Base-by-base conservation (phyloP, 2,888 invertebrate species). In the Ashinkailepas kermadecensis region DNA sequence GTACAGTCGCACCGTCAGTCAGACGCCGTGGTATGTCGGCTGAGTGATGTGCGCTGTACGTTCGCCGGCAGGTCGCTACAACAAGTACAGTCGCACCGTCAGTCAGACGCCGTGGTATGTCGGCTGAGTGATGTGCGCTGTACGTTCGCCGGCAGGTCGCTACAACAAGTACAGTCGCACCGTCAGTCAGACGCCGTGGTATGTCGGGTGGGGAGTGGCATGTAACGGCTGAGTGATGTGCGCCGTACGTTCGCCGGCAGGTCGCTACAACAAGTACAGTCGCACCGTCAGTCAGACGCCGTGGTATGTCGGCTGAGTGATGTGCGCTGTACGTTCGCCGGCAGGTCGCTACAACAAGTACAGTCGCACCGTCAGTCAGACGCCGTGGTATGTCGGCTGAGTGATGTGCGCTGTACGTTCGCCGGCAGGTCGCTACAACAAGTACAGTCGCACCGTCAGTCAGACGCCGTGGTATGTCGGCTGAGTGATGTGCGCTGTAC, bases 101-200 rank as follows among this genome's bases (percentile, higher is more conserved):
- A 94, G 96, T 81, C 99, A 99, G 89, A 96, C 97, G 0, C 98
- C 98, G 39, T 39, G 39, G 39, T 4, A 39, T 4, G 39, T 39
- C 39, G 39, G 39, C 39, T 39, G 39, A 39, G 39, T 39, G 39
- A 4, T n/a, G n/a, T 39, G 39, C 59, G 59, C 12, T 7, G 59
- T 0, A 15, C 15, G 4, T 59, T 67, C 59, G 39, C 78, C n/a
- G 23, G 3, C 82, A 87, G 92, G 92, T 84, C 90, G 96, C 81
- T 97, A 98, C 87, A 91, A 93, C 84, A 97, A 97, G 88, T 91
- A 92, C 86, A 94, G 94, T 7, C 90, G 98, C 80, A 89, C 91
- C 84, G 88, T 99, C 58, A 94, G 96, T 81, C 99, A 99, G 89
- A 96, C 97, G 0, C 98, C 98, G 0, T 99, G n/a, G n/a, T n/a